phyloP scores from a whole-genome alignment of 1,140 invertebrate genomes.

The Bombus polaris region DNA sequence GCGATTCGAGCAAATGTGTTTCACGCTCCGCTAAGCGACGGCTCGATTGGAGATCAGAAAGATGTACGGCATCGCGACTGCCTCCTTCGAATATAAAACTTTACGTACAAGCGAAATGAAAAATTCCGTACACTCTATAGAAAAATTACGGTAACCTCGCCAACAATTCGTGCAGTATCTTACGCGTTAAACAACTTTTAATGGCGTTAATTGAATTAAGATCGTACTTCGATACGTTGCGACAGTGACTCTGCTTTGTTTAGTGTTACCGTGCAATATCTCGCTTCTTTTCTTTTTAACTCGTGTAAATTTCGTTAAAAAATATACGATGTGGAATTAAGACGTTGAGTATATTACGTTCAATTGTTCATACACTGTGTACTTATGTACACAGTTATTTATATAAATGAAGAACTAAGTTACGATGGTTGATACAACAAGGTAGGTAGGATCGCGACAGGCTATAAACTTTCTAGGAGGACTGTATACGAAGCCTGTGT shows the following conservation, averaged over 20 bases:
- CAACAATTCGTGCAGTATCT: neutral
- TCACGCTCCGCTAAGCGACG: constrained; percentile 81
- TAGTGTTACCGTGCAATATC: too few species aligned
- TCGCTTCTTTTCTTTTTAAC: too few species aligned
- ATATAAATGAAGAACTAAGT: too few species aligned
- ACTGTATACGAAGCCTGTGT: constrained; percentile 73
- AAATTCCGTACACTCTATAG: constrained; percentile 61
- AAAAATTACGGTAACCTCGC: neutral
- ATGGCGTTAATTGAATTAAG: neutral
- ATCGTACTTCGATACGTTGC: neutral
- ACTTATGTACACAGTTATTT: too few species aligned
- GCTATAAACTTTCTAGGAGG: constrained; percentile 54
- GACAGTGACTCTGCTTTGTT: too few species aligned
- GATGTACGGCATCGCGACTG: constrained; percentile 72
- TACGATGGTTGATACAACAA: too few species aligned
- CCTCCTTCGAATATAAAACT: constrained; percentile 75
- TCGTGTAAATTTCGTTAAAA: neutral
- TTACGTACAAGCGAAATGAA: constrained; percentile 69
- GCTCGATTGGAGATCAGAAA: constrained; percentile 80
- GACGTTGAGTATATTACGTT: too few species aligned
- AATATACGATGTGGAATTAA: too few species aligned
- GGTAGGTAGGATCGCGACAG: too few species aligned
- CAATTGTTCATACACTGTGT: too few species aligned
- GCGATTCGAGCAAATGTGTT: constrained; percentile 80
- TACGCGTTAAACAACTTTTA: neutral